Conservation (phyloP, 2,113 vertebrate species). For the Hippopotamus amphibius region DNA sequence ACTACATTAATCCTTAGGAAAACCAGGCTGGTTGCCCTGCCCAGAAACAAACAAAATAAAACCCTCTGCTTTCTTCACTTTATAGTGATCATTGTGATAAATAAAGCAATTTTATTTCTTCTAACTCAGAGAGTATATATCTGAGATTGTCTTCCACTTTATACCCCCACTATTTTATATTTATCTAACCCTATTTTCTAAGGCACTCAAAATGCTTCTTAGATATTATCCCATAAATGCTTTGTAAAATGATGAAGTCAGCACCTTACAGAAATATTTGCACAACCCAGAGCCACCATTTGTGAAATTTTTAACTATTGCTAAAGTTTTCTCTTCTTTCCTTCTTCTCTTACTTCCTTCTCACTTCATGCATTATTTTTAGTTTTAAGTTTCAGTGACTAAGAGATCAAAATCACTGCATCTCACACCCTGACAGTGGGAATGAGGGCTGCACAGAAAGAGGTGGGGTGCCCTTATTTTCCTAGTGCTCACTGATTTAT, state of each 20-base stretch:
- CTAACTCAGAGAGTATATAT: neutral
- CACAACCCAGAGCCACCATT: neutral
- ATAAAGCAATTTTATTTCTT: conserved; percentile 27
- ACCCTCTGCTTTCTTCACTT: neutral
- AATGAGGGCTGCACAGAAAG: neutral
- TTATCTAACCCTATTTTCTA: neutral
- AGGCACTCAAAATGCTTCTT: neutral
- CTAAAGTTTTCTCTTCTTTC: neutral
- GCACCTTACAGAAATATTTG: neutral
- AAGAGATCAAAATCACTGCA: neutral
- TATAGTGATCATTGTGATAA: conserved; percentile 7
- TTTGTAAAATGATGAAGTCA: neutral
- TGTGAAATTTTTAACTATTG: neutral
- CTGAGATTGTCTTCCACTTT: neutral
- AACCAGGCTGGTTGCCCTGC: neutral
- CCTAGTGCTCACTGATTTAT: neutral
- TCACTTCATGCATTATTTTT: neutral
- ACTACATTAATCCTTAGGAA: neutral
- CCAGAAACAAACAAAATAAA: neutral
- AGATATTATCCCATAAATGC: neutral
- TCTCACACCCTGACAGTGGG: too few relatives aligned
- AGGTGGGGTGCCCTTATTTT: too few relatives aligned
- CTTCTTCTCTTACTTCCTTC: neutral
- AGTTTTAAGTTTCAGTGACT: neutral
- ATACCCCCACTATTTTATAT: neutral